phyloP scores from a whole-genome alignment of 2,113 vertebrate genomes.

The Hylia prasina region DNA sequence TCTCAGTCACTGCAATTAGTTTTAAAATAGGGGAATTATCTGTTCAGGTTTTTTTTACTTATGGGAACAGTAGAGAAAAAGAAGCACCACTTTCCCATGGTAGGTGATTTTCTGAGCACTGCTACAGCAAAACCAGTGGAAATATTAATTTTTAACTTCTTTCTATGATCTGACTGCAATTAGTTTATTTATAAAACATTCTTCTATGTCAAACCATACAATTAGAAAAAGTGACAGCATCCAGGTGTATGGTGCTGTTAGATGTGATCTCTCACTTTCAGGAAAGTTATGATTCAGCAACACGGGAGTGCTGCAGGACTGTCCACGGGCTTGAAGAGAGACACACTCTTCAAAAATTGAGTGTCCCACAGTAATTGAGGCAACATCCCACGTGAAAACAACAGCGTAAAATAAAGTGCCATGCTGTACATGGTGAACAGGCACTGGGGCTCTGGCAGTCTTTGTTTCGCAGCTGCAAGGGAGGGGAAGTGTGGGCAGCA shows the following conservation, averaged over 20 bases:
- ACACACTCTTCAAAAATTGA: neutral
- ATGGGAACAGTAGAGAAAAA: neutral
- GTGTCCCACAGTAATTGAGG: neutral
- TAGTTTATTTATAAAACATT: neutral
- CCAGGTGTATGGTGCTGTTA: neutral
- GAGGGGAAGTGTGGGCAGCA: rapidly evolving
- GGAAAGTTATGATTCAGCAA: neutral
- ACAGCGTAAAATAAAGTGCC: neutral
- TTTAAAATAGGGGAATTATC: neutral
- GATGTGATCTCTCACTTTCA: neutral
- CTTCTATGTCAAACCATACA: neutral
- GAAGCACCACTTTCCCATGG: neutral
- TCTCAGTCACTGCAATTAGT: neutral
- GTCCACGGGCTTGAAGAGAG: neutral
- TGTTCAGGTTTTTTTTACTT: neutral
- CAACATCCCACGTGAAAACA: neutral
- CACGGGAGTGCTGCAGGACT: neutral
- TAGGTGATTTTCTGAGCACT: neutral
- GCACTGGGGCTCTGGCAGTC: neutral
- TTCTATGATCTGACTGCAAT: neutral
- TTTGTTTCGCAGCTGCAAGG: neutral
- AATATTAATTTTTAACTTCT: neutral
- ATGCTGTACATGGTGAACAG: neutral
- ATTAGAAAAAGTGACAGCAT: neutral
- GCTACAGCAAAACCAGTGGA: neutral